Base-by-base conservation (phyloP, 2,888 invertebrate genomes). In the Drosophila mimica region DNA sequence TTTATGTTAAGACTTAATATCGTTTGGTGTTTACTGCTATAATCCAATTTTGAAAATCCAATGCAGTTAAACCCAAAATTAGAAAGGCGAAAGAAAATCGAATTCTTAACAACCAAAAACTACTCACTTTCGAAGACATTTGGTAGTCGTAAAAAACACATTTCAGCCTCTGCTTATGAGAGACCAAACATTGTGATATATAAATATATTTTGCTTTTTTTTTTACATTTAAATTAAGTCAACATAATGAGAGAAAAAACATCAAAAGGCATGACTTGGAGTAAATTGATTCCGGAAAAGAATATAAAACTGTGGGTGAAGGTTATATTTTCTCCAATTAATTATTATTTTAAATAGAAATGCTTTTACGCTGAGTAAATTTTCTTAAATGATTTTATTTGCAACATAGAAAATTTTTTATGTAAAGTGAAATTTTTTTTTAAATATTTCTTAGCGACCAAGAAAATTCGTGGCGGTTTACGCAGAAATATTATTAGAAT, bases 1-100 rank as follows among this genome's bases (percentile, higher is more conserved):
- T 57, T 57, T 15, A 28, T 28, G 56, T 38, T 56, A 25, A 54
- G 17, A 51, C 30, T n/a, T 51, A 54, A 28, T 38, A 30, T n/a
- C 38, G 30, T n/a, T 30, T 56, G 17, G 7, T 49, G 49, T 11
- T n/a, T 51, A n/a, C 30, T 28, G 3, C 25, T 11, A 11, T 28
- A 49, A 49, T 49, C 28, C 25, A 49, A 49, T 28, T 49, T 49
- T 5, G 5, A 49, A 20, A 46, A 25, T 46, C 46, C 25, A 25
- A 46, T 15, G 2, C 46, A 46, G 46, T 25, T 46, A 46, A 20
- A 46, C 4, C 25, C 46, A 17, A 15, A 25, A 46, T 25, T 46
- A 25, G 25, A 25, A 46, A 25, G 46, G 49, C 9, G 49, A 28
- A 9, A 49, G 17, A 28, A 28, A 49, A 49, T 49, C 28, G 28